phyloP scores from a whole-genome alignment of 2,888 invertebrate genomes.

The Drosophila lacicola region DNA sequence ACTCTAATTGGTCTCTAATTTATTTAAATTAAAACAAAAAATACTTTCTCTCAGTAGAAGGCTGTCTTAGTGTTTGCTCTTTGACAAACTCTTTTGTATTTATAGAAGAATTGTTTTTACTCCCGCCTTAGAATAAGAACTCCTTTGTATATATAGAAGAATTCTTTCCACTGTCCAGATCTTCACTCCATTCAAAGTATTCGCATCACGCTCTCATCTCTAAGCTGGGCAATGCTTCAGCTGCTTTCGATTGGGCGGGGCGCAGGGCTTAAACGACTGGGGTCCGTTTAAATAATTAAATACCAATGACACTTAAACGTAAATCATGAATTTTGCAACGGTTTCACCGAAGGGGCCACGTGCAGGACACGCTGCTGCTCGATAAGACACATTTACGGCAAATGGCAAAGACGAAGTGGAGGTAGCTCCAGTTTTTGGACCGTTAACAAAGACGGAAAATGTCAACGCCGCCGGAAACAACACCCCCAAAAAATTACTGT shows the following conservation, averaged over 20 bases:
- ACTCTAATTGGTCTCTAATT: too few relatives aligned
- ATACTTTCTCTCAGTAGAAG: too few relatives aligned
- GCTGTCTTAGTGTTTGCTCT: too few relatives aligned
- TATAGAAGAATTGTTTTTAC: too few relatives aligned
- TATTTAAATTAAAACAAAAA: too few relatives aligned
- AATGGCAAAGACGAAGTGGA: conserved; percentile 37
- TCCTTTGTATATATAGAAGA: too few relatives aligned
- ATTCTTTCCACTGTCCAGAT: too few relatives aligned
- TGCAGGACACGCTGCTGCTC: conserved; percentile 36
- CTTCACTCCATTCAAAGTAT: too few relatives aligned
- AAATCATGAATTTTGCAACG: conserved; percentile 79
- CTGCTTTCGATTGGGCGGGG: conserved; percentile 7
- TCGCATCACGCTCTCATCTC: conserved; percentile 21
- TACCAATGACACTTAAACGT: conserved; percentile 79
- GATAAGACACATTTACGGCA: conserved; percentile 55
- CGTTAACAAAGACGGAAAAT: conserved; percentile 64
- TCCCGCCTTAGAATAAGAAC: too few relatives aligned
- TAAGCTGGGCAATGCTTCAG: conserved; percentile 29
- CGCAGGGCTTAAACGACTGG: conserved; percentile 64
- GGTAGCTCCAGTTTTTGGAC: conserved; percentile 7
- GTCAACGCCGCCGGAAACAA: conserved; percentile 77
- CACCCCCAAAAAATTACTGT: conserved; percentile 77
- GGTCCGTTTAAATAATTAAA: conserved; percentile 73
- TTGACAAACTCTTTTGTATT: too few relatives aligned
- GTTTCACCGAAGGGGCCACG: conserved; percentile 41